phyloP scores from a whole-genome alignment of 1,140 invertebrate species.

The Drosophila sechellia region DNA sequence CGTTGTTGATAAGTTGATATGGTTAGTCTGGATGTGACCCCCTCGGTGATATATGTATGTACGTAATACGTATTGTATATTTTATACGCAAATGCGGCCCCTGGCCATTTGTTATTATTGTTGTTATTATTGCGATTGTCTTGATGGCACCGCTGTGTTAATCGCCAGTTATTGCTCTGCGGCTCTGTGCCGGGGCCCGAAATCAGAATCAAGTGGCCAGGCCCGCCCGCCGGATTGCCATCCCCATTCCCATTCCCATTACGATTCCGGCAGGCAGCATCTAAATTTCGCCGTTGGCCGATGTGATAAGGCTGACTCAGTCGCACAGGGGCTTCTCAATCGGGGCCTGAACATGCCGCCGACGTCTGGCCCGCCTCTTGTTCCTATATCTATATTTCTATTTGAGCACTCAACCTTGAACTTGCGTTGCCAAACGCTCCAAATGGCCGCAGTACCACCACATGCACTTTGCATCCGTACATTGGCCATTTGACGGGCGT shows the following conservation, averaged over 20 bases:
- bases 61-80: slow-evolving; percentile 9
- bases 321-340: slow-evolving; percentile 29
- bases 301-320: slow-evolving; percentile 69
- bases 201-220: slow-evolving; percentile 46
- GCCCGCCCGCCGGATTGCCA: no score
- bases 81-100: slow-evolving; percentile 28
- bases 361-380: slow-evolving; percentile 32
- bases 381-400: neutral
- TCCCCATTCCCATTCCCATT: neutral
- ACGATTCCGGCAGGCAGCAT: slow-evolving; percentile 29
- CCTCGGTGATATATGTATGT: slow-evolving; percentile 16
- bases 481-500: slow-evolving; percentile 10
- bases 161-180: slow-evolving; percentile 46
- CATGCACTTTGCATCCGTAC: neutral
- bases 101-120: slow-evolving; percentile 37
- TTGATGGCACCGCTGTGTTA: slow-evolving; percentile 44
- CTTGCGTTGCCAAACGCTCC: slow-evolving; percentile 54
- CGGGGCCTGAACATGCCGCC: slow-evolving; percentile 72
- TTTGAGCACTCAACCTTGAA: slow-evolving; percentile 60
- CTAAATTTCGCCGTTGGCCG: slow-evolving; percentile 23
- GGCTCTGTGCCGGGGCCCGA: slow-evolving; percentile 67
- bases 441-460: no score
- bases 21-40: slow-evolving; percentile 18
- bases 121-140: slow-evolving; percentile 34
- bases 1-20: slow-evolving; percentile 28